These are phyloP conservation scores for Myoxocephalus aenaeus DNA, from an alignment of 2,797 vertebrate species.

Conservation along the genomic window DNA sequence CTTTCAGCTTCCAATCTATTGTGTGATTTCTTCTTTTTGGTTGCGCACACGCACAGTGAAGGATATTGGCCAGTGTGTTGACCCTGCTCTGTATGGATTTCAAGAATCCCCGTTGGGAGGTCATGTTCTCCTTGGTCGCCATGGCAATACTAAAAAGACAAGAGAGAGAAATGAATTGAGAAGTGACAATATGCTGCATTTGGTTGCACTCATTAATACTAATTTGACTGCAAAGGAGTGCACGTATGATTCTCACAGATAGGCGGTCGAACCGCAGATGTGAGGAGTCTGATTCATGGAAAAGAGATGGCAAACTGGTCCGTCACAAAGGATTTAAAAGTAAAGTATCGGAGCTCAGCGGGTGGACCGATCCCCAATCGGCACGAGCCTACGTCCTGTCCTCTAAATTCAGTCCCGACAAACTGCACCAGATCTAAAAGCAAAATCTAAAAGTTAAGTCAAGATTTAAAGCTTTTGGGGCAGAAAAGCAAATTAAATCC, in stretches of 20 bases:
- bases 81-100: conserved; percentile 98
- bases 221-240: not conserved
- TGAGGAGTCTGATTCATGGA: not conserved
- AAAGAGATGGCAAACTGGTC: too few relatives aligned
- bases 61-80: conserved; percentile 99
- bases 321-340: not conserved
- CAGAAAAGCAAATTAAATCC: not conserved
- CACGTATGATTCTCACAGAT: not conserved
- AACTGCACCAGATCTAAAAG: not conserved
- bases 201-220: not conserved
- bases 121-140: conserved; percentile 99
- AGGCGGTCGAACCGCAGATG: not conserved
- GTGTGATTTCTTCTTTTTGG: not conserved
- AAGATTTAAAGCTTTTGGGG: not conserved
- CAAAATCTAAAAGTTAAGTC: too few relatives aligned
- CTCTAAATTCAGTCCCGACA: not conserved
- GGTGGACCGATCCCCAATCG: too few relatives aligned
- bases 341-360: too few relatives aligned
- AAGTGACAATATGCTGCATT: conserved; percentile 6
- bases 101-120: conserved; percentile 94
- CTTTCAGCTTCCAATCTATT: not conserved
- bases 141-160: conserved; percentile 92
- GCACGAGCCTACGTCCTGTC: too few relatives aligned
- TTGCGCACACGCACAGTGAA: conserved; percentile 60
- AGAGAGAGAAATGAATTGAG: conserved; percentile 19